Conservation (phyloP, 2,888 invertebrate species). For the Eristalinus sepulchralis region DNA sequence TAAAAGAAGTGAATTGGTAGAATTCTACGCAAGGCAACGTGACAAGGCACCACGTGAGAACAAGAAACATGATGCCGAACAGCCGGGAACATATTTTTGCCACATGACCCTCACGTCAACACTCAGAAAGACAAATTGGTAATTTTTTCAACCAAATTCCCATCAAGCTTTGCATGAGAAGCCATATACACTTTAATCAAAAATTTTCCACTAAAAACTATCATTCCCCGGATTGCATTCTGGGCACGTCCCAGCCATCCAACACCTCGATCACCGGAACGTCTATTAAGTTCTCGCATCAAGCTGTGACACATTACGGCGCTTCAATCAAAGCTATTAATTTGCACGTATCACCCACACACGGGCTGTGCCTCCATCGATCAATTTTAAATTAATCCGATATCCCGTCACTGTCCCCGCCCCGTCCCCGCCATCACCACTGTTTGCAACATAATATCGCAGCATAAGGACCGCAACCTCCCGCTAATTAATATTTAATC, state of each 20-base stretch:
- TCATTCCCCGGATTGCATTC: neutral
- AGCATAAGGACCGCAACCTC: slow-evolving; percentile 34
- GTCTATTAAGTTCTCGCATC: slow-evolving; percentile 6
- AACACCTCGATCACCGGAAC: neutral
- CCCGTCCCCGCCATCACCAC: slow-evolving; percentile 14
- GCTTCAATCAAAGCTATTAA: slow-evolving; percentile 12
- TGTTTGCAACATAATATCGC: slow-evolving; percentile 30
- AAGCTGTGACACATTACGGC: neutral
- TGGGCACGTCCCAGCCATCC: neutral
- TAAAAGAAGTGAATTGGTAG: no score
- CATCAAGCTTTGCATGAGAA: no score
- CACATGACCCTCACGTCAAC: no score
- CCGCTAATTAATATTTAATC: slow-evolving; percentile 61
- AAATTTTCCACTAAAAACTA: neutral
- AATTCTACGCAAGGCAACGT: no score
- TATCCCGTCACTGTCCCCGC: neutral
- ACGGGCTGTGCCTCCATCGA: slow-evolving; percentile 9
- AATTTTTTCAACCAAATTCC: no score
- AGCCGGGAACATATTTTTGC: no score
- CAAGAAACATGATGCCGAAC: no score
- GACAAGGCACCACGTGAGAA: no score
- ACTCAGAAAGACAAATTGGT: no score
- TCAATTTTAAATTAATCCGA: slow-evolving; percentile 29
- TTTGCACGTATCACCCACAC: neutral
- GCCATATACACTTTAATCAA: neutral